Evolutionary conservation across 2,888 invertebrate genomes (phyloP).

Genomic region (Spodoptera exigua): DNA sequence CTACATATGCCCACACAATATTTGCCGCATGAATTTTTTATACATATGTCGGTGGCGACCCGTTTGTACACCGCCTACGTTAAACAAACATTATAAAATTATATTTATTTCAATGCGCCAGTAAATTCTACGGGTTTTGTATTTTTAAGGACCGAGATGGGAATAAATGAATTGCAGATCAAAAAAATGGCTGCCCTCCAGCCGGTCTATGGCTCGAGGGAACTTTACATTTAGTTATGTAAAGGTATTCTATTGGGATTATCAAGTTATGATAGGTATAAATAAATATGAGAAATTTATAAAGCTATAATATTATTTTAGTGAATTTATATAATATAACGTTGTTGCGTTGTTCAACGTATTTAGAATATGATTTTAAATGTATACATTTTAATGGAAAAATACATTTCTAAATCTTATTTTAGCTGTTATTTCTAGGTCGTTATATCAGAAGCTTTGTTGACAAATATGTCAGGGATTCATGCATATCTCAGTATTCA

Average conservation of each 20-base stretch:
- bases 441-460: too few species aligned
- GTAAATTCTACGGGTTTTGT: constrained; percentile 24
- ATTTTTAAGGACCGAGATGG: constrained; percentile 19
- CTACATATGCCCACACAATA: constrained; percentile 32
- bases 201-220: constrained; percentile 4
- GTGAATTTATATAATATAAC: too few species aligned
- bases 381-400: too few species aligned
- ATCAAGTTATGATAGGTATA: constrained; percentile 4
- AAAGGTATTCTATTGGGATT: constrained; percentile 14
- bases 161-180: constrained; percentile 15
- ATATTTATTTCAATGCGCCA: constrained; percentile 38
- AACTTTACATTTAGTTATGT: constrained; percentile 10
- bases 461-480: too few species aligned
- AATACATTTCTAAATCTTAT: too few species aligned
- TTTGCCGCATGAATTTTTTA: constrained; percentile 42
- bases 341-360: too few species aligned
- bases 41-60: constrained; percentile 18
- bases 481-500: too few species aligned
- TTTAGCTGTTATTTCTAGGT: too few species aligned
- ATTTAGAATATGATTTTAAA: too few species aligned
- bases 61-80: constrained; percentile 34
- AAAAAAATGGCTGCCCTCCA: constrained; percentile 8
- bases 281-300: background rate
- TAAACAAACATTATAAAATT: constrained; percentile 30
- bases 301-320: background rate